These are phyloP conservation scores for Spheniscus mendiculus DNA, from an alignment of 2,113 vertebrate genomes.

Conservation along the genomic window DNA sequence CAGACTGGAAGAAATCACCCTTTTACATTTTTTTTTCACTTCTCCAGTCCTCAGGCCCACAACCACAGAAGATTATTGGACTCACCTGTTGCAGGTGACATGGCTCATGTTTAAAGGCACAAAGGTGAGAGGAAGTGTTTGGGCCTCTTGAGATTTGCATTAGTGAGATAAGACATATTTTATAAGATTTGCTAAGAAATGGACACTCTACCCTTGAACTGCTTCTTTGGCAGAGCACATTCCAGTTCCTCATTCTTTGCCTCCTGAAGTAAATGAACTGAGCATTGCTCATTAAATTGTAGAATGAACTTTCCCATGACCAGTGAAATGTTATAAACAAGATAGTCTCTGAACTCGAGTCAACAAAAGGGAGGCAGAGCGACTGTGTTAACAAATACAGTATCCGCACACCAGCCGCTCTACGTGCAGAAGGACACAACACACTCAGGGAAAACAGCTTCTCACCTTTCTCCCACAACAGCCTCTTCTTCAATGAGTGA, in stretches of 20 bases:
- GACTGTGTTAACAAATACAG: background rate
- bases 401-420: too few relatives aligned
- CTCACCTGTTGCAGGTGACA: background rate
- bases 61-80: background rate
- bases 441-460: background rate
- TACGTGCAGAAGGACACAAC: rapidly evolving
- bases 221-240: background rate
- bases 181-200: background rate
- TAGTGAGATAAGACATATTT: background rate
- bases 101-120: background rate
- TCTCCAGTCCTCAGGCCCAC: background rate
- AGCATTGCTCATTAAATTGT: background rate
- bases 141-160: background rate
- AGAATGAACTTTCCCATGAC: background rate
- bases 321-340: background rate
- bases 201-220: background rate
- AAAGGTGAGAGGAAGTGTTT: background rate
- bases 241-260: background rate
- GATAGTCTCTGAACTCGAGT: background rate
- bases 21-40: background rate
- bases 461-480: background rate
- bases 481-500: background rate
- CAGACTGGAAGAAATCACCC: background rate
- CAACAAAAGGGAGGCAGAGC: background rate
- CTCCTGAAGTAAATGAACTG: background rate